phyloP scores from a whole-genome alignment of 2,113 vertebrate species.

The Takifugu bimaculatus region DNA sequence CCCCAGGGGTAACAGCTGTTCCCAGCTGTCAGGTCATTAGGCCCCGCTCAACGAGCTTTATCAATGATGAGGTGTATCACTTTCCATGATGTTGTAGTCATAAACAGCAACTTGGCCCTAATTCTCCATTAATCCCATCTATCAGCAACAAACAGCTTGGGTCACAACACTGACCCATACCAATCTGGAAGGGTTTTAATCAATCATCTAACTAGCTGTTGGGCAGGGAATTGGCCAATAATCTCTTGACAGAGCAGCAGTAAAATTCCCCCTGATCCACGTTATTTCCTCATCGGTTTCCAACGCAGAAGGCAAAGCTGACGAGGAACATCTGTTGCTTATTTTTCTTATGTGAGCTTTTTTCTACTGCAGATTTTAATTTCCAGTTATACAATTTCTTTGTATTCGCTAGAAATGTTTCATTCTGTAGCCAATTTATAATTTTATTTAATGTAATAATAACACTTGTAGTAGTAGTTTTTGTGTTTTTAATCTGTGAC shows the following conservation, averaged over 20 bases:
- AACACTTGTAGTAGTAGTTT: too few relatives aligned
- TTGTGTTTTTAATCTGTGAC: not conserved
- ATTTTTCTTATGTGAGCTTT: slow-evolving; percentile 42
- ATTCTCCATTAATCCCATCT: slow-evolving; percentile 67
- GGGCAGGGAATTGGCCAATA: slow-evolving; percentile 62
- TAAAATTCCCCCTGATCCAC: slow-evolving; percentile 44
- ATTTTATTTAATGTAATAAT: too few relatives aligned
- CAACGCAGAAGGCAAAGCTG: slow-evolving; percentile 42
- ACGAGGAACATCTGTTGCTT: slow-evolving; percentile 54
- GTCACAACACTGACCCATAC: slow-evolving; percentile 48
- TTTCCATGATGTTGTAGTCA: slow-evolving; percentile 75
- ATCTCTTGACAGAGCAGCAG: slow-evolving; percentile 59
- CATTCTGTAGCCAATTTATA: slow-evolving; percentile 6
- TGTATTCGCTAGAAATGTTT: not conserved
- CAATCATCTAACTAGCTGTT: slow-evolving; percentile 62
- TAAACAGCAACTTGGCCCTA: slow-evolving; percentile 71
- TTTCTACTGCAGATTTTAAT: not conserved
- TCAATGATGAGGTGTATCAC: slow-evolving; percentile 73
- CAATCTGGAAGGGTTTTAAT: slow-evolving; percentile 60
- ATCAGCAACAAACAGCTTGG: slow-evolving; percentile 74
- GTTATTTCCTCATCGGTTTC: slow-evolving; percentile 45
- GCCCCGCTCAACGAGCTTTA: slow-evolving; percentile 69
- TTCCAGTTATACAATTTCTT: not conserved
- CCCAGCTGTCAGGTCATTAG: slow-evolving; percentile 73
- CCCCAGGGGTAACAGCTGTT: not conserved